Conservation (phyloP, 2,888 invertebrate genomes). For the Eristalinus sepulchralis region DNA sequence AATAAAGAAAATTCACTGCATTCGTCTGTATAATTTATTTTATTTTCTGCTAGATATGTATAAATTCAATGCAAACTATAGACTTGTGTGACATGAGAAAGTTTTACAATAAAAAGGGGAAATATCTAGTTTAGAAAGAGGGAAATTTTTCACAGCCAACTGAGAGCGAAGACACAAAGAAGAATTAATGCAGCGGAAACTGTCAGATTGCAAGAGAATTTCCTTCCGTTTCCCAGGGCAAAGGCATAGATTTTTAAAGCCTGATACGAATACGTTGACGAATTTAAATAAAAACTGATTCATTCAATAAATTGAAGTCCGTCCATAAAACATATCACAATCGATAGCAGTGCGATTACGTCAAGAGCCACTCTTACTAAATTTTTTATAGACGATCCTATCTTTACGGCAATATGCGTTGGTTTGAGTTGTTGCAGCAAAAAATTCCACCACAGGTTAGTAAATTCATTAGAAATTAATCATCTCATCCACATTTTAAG, state of each 20-base stretch:
- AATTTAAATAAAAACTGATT: neutral
- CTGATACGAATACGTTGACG: neutral
- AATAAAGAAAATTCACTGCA: no score
- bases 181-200: neutral
- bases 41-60: neutral
- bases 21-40: no score
- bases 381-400: neutral
- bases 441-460: constrained; percentile 41
- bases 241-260: neutral
- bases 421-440: constrained; percentile 38
- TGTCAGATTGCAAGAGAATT: neutral
- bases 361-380: neutral
- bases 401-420: constrained; percentile 14
- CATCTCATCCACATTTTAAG: neutral
- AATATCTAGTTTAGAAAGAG: neutral
- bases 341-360: neutral
- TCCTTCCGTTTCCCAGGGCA: neutral
- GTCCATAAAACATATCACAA: neutral
- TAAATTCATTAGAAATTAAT: neutral
- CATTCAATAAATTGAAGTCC: neutral
- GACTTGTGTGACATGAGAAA: neutral
- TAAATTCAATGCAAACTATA: neutral
- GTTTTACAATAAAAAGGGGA: neutral
- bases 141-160: neutral
- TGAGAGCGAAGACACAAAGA: neutral